A percentile compares a stretch with the other conserved stretches of the same genome.
These are phyloP conservation scores for Desmodus rotundus DNA, from an alignment of 2,113 vertebrate genomes.

Conservation along the genomic window DNA sequence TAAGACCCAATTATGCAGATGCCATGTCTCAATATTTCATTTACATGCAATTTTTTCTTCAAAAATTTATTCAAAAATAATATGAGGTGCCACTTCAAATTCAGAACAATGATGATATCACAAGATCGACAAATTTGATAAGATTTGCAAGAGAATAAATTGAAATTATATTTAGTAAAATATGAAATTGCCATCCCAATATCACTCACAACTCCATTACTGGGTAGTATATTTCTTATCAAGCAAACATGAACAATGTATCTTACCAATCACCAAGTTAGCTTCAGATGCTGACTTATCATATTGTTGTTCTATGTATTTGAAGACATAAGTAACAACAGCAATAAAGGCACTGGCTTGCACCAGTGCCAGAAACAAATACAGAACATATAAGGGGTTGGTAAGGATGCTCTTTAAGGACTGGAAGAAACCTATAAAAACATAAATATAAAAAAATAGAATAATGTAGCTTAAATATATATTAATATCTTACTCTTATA, in stretches of 20 bases:
- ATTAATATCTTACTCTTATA: not conserved
- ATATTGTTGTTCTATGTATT: slow-evolving; percentile 96
- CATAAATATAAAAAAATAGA: slow-evolving; percentile 15
- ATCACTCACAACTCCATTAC: not conserved
- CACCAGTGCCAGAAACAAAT: slow-evolving; percentile 80
- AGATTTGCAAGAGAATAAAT: not conserved
- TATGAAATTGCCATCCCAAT: not conserved
- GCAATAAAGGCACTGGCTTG: slow-evolving; percentile 86
- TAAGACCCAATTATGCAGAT: not conserved
- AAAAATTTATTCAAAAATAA: not conserved
- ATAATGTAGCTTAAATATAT: not conserved
- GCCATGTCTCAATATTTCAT: not conserved
- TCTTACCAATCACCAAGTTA: slow-evolving; percentile 91
- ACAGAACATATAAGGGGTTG: slow-evolving; percentile 84
- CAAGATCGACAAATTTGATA: not conserved
- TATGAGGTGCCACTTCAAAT: not conserved
- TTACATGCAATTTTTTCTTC: not conserved
- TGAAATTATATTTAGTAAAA: not conserved
- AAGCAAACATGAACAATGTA: not conserved
- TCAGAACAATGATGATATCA: not conserved
- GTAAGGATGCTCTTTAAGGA: slow-evolving; percentile 87
- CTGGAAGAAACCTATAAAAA: slow-evolving; percentile 83
- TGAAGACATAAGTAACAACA: slow-evolving; percentile 87
- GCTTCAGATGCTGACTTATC: slow-evolving; percentile 85
- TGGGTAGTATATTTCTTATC: rapidly evolving